These are phyloP conservation scores for Octomys mimax DNA, from an alignment of 2,797 vertebrate genomes.

Conservation along the genomic window DNA sequence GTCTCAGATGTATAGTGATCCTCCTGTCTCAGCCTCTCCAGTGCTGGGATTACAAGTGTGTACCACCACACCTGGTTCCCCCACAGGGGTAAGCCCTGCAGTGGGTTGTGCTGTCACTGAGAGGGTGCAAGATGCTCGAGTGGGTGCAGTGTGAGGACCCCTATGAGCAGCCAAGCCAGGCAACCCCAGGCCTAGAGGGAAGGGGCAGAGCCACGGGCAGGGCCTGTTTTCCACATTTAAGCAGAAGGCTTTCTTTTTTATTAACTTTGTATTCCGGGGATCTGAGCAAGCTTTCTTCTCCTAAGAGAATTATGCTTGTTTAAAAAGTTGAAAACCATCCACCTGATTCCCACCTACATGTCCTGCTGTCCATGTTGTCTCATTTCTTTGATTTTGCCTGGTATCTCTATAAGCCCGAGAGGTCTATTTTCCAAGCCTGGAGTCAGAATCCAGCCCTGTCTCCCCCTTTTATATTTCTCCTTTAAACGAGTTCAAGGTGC, in stretches of 20 bases:
- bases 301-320: neutral
- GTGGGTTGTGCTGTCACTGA: no score
- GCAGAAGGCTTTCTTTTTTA: neutral
- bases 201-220: neutral
- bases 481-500: conserved; percentile 65
- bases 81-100: neutral
- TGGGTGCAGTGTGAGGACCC: neutral
- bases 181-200: no score
- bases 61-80: no score
- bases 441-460: neutral
- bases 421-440: neutral
- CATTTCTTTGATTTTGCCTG: neutral
- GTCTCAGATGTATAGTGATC: no score
- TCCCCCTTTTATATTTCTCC: neutral
- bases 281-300: neutral
- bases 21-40: no score
- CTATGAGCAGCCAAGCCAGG: neutral
- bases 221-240: neutral
- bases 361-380: neutral
- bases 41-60: no score
- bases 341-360: neutral
- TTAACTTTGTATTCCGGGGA: neutral
- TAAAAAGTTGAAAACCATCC: neutral
- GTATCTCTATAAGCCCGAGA: neutral
- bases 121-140: neutral